Evolutionary conservation across 2,888 invertebrate genomes (phyloP).

Genomic region (Trichacis sp.): DNA sequence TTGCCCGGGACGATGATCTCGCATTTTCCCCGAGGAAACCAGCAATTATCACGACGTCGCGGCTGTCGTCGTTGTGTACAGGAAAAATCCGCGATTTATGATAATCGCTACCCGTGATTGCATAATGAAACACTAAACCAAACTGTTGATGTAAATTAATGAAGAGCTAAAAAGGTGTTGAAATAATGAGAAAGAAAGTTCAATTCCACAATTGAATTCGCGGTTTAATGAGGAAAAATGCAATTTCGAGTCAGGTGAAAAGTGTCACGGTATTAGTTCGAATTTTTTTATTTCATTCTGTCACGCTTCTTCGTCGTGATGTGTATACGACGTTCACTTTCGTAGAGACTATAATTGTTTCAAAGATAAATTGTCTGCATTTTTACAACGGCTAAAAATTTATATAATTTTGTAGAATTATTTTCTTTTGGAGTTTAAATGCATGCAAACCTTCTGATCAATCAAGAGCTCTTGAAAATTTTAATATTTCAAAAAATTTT

Average conservation of each 20-base stretch:
- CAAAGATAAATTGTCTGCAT: no score
- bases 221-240: neutral
- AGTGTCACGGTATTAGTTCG: no score
- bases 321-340: neutral
- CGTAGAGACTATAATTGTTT: neutral
- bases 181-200: constrained; percentile 3
- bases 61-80: constrained; percentile 12
- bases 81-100: constrained; percentile 23
- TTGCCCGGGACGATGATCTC: constrained; percentile 26
- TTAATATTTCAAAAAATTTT: no score
- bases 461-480: no score
- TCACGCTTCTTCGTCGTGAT: neutral
- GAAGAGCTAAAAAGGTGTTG: constrained; percentile 3
- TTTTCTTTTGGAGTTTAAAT: no score
- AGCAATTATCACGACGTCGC: constrained; percentile 31
- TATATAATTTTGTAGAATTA: no score
- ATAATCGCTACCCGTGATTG: constrained; percentile 21
- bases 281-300: no score
- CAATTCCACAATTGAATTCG: neutral
- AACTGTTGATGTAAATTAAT: constrained; percentile 5
- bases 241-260: neutral
- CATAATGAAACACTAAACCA: constrained; percentile 24
- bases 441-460: no score
- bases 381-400: no score
- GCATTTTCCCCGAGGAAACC: constrained; percentile 27